A percentile compares a stretch with the other conserved stretches of the same genome.
These are phyloP conservation scores for Labrus mixtus DNA, from an alignment of 2,113 vertebrate species.

Conservation along the genomic window DNA sequence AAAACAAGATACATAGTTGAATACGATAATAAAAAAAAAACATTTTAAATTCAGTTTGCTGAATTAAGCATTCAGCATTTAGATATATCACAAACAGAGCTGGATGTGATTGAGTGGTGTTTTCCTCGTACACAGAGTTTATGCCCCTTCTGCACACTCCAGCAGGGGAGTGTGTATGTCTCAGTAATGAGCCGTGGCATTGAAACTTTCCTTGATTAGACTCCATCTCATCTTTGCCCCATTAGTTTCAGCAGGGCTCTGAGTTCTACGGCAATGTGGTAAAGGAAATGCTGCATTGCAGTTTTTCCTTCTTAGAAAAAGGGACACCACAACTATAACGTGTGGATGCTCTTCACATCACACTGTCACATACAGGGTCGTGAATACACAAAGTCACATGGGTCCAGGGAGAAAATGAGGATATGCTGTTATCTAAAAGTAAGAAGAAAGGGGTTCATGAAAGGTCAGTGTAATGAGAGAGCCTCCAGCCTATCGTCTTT, in stretches of 20 bases:
- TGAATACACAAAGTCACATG: slow-evolving; percentile 39
- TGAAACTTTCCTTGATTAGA: slow-evolving; percentile 39
- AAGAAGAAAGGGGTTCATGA: slow-evolving; percentile 26
- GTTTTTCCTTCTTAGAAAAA: slow-evolving; percentile 67
- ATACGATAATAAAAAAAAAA: too few relatives aligned
- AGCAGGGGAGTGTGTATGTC: slow-evolving; percentile 6
- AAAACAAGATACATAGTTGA: background rate
- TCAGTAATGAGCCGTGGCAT: slow-evolving; percentile 47
- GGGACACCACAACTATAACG: slow-evolving; percentile 53
- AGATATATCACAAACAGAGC: background rate
- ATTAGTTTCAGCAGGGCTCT: slow-evolving; percentile 57
- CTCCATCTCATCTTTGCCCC: slow-evolving; percentile 50
- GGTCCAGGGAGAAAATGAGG: slow-evolving; percentile 21
- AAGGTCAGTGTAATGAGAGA: slow-evolving; percentile 15
- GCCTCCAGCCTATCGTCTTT: background rate
- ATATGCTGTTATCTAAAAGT: slow-evolving; percentile 35
- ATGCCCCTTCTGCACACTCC: slow-evolving; percentile 22
- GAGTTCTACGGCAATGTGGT: slow-evolving; percentile 52
- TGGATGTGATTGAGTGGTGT: background rate
- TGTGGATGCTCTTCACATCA: slow-evolving; percentile 53
- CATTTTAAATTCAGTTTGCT: background rate
- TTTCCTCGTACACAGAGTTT: slow-evolving; percentile 24
- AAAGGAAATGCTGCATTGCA: slow-evolving; percentile 84
- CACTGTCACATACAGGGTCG: slow-evolving; percentile 26
- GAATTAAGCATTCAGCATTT: background rate